phyloP scores from a whole-genome alignment of 2,113 vertebrate species.

The Tautogolabrus adspersus region DNA sequence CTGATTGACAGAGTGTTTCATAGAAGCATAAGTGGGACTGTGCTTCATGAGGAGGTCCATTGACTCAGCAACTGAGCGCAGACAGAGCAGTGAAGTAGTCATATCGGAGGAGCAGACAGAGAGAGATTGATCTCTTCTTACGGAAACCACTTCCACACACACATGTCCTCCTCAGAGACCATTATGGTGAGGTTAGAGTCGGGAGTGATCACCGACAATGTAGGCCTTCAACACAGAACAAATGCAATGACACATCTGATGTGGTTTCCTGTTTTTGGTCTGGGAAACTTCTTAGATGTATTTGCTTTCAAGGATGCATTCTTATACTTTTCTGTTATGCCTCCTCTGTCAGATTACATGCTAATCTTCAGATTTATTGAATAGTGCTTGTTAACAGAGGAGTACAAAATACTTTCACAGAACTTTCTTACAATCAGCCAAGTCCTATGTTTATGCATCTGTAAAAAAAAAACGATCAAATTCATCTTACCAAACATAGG shows the following conservation, averaged over 20 bases:
- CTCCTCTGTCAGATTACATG: too few species aligned
- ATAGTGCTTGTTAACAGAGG: too few species aligned
- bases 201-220: too few species aligned
- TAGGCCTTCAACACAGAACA: too few species aligned
- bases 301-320: too few species aligned
- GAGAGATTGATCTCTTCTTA: conserved; percentile 39
- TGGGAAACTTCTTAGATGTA: too few species aligned
- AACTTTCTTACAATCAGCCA: neutral
- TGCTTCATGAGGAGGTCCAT: conserved; percentile 19
- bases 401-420: too few species aligned
- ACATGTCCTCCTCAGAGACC: neutral
- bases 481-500: neutral
- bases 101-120: conserved; percentile 29
- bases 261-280: too few species aligned
- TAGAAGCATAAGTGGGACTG: neutral
- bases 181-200: conserved; percentile 24
- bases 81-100: conserved; percentile 33
- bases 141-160: conserved; percentile 34
- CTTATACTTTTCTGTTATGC: too few species aligned
- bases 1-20: conserved; percentile 5
- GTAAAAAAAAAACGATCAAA: neutral
- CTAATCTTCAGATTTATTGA: too few species aligned
- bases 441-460: too few species aligned
- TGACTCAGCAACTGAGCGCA: conserved; percentile 46
- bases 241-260: too few species aligned